phyloP scores from a whole-genome alignment of 2,888 invertebrate genomes.

The Spodoptera littoralis region DNA sequence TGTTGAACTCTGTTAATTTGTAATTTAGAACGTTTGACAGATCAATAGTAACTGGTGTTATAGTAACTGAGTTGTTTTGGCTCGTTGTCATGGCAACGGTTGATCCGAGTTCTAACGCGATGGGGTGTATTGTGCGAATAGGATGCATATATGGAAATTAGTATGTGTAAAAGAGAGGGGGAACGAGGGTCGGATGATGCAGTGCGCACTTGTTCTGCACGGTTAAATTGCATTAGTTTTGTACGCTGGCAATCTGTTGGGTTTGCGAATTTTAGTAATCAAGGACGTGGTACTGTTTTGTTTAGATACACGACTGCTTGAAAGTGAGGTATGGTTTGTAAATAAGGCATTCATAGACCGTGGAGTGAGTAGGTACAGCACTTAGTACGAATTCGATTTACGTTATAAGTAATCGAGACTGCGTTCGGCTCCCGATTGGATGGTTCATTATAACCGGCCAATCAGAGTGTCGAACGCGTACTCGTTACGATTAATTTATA shows the following conservation, averaged over 20 bases:
- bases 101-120: conserved; percentile 72
- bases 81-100: conserved; percentile 80
- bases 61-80: conserved; percentile 75
- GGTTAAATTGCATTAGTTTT: conserved; percentile 82
- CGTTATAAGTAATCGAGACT: no score
- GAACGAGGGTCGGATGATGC: conserved; percentile 73
- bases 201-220: conserved; percentile 76
- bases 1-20: conserved; percentile 64
- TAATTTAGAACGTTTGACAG: conserved; percentile 58
- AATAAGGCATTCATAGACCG: no score
- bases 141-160: conserved; percentile 48
- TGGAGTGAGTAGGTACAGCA: no score
- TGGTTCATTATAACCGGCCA: no score
- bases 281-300: background rate
- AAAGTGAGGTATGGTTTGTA: no score
- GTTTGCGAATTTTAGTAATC: conserved; percentile 38
- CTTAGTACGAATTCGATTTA: no score
- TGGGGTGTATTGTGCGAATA: conserved; percentile 73
- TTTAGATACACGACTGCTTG: background rate
- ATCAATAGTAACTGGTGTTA: conserved; percentile 70
- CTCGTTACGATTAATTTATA: no score
- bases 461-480: no score
- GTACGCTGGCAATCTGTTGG: conserved; percentile 46
- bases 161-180: conserved; percentile 59
- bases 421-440: no score